Percentiles rank a stretch among this genome's conserved stretches.
Conservation (phyloP, 2,113 vertebrate genomes). For the Isichthys henryi region DNA sequence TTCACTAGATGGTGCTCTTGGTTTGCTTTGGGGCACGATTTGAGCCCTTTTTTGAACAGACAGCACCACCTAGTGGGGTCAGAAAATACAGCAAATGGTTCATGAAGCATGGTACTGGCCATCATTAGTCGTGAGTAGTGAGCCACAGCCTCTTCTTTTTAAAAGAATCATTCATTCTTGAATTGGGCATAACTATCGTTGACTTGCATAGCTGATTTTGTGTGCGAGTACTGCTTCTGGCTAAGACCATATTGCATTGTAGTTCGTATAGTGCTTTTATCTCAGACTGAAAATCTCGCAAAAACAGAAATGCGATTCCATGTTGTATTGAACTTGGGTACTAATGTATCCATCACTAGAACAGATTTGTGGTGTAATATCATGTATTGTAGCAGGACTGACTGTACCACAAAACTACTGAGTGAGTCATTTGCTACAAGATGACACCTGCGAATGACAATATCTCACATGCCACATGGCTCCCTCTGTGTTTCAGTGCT, state of each 20-base stretch:
- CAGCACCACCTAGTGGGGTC: too few relatives aligned
- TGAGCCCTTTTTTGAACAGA: too few relatives aligned
- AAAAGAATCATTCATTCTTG: too few relatives aligned
- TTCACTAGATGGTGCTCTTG: background rate
- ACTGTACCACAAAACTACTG: background rate
- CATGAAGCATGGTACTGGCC: background rate
- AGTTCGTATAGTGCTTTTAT: background rate
- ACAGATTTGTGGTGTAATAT: background rate
- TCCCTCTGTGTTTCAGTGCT: conserved; percentile 60
- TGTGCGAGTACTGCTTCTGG: background rate
- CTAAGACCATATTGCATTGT: background rate
- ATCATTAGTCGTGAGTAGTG: background rate
- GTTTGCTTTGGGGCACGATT: too few relatives aligned
- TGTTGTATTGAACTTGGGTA: background rate
- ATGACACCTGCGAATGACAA: background rate
- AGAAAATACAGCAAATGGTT: too few relatives aligned
- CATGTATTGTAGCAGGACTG: background rate
- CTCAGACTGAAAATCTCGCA: background rate
- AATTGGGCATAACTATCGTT: background rate
- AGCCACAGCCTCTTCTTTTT: background rate
- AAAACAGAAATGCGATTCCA: background rate
- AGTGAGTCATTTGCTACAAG: conserved; percentile 24
- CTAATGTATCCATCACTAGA: background rate
- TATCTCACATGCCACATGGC: background rate
- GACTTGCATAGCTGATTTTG: background rate